phyloP scores from a whole-genome alignment of 2,888 invertebrate genomes.

The Drosophila gaucha region DNA sequence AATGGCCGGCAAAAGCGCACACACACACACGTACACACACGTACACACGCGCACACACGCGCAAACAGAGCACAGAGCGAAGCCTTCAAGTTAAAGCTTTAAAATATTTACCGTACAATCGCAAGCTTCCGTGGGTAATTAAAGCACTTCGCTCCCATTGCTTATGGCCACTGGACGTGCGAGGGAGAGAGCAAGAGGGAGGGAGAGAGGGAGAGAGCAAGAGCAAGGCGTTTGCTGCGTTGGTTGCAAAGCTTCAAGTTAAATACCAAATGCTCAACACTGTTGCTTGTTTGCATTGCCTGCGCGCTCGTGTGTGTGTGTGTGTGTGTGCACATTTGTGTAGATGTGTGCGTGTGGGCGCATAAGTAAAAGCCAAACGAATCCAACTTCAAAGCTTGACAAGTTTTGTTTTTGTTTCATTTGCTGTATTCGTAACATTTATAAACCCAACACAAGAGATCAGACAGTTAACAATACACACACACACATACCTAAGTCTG shows the following conservation, averaged over 20 bases:
- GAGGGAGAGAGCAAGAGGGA: neutral
- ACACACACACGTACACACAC: conserved; percentile 4
- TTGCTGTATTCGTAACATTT: conserved; percentile 35
- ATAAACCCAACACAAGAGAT: conserved; percentile 37
- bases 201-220: neutral
- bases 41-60: conserved; percentile 7
- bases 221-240: conserved; percentile 2
- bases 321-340: conserved; percentile 9
- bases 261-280: conserved; percentile 43
- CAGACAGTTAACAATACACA: conserved; percentile 31
- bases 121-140: conserved; percentile 42
- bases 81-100: conserved; percentile 49
- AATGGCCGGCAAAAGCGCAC: conserved; percentile 32
- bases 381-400: conserved; percentile 47
- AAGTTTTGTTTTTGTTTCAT: conserved; percentile 44
- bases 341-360: conserved; percentile 14
- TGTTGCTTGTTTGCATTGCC: conserved; percentile 42
- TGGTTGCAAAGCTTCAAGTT: conserved; percentile 48
- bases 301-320: conserved; percentile 15
- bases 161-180: conserved; percentile 4
- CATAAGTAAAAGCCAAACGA: conserved; percentile 53
- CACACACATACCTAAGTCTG: neutral
- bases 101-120: conserved; percentile 34
- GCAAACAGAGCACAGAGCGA: conserved; percentile 11
- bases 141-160: conserved; percentile 29